These are phyloP conservation scores for Drosophila pandora DNA, from an alignment of 1,140 invertebrate species.

Conservation along the genomic window DNA sequence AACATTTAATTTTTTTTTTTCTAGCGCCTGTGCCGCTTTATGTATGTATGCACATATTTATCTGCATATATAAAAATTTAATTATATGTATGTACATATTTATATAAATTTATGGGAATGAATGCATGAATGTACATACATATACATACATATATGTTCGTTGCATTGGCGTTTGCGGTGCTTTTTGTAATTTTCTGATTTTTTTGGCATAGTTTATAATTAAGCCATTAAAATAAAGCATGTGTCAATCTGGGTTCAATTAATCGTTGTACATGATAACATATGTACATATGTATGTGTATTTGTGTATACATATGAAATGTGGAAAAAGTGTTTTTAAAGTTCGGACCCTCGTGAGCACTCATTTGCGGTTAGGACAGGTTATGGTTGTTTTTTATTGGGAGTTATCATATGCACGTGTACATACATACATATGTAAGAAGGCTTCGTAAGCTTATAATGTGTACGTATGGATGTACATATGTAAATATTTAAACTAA, in stretches of 20 bases:
- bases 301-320: constrained; percentile 13
- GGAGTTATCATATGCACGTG: constrained; percentile 13
- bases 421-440: too few relatives aligned
- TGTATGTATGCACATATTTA: neutral
- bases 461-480: too few relatives aligned
- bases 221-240: neutral
- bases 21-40: neutral
- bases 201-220: neutral
- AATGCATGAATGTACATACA: too few relatives aligned
- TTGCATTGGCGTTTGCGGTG: too few relatives aligned
- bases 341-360: neutral
- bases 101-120: too few relatives aligned
- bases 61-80: too few relatives aligned
- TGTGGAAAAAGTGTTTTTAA: constrained; percentile 22
- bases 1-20: constrained; percentile 17
- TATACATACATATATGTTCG: too few relatives aligned
- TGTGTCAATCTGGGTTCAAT: too few relatives aligned
- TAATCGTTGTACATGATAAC: neutral
- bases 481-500: too few relatives aligned
- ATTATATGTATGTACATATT: too few relatives aligned
- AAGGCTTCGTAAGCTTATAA: too few relatives aligned
- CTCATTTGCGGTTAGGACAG: constrained; percentile 47
- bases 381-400: constrained; percentile 44
- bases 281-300: neutral
- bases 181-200: neutral